Evolutionary conservation across 2,888 invertebrate genomes (phyloP).

Genomic region (Eudasyphora cyanicolor): DNA sequence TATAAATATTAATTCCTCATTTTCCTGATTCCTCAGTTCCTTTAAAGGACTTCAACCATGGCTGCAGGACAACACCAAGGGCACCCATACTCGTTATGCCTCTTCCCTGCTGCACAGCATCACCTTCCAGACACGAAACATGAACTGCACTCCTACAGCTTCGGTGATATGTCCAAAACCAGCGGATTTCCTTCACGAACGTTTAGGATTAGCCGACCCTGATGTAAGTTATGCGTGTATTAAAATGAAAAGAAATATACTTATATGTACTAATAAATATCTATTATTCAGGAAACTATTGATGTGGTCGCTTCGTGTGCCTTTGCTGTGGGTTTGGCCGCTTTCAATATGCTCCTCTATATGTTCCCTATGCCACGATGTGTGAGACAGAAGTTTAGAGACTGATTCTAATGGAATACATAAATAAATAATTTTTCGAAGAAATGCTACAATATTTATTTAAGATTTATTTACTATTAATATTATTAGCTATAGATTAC

Average conservation of each 20-base stretch:
- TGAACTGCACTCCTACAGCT: conserved; percentile 80
- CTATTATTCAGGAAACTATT: conserved; percentile 84
- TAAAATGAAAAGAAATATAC: background rate
- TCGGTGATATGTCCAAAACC: conserved; percentile 79
- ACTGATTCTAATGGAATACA: conserved; percentile 71
- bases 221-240: conserved; percentile 72
- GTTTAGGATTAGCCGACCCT: conserved; percentile 78
- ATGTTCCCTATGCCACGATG: conserved; percentile 91
- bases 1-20: no score
- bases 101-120: conserved; percentile 88
- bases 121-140: conserved; percentile 84
- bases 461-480: conserved; percentile 54
- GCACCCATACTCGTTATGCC: conserved; percentile 89
- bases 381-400: conserved; percentile 92
- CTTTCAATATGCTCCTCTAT: conserved; percentile 92
- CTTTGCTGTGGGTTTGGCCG: conserved; percentile 89
- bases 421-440: background rate
- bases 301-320: conserved; percentile 90
- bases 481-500: conserved; percentile 42
- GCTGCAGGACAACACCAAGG: conserved; percentile 89
- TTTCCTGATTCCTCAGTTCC: conserved; percentile 82
- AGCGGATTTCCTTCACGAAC: conserved; percentile 78
- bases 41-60: conserved; percentile 90
- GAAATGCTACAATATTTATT: conserved; percentile 41
- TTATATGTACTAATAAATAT: background rate